Base-by-base conservation (phyloP, 2,888 invertebrate genomes). In the Eupeodes latifasciatus region DNA sequence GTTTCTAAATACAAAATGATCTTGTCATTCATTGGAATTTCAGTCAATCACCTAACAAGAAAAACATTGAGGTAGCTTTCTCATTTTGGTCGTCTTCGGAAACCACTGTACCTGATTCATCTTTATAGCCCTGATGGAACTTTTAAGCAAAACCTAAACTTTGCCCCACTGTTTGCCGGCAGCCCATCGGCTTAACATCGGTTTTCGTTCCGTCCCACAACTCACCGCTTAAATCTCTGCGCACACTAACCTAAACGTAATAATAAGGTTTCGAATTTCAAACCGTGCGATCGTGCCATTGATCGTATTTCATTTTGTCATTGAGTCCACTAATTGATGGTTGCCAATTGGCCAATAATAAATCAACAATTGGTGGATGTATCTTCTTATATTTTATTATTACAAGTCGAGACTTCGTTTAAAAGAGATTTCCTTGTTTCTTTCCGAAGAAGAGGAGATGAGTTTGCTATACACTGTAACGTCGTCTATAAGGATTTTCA, bases 221-320 rank as follows among this genome's bases (percentile, higher is more conserved):
- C 57, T 55, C 72, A 66, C 62, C 67, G 14, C 62, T 27, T 6
- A 75, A 69, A 55, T 67, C n/a, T 16, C 51, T 40, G 64, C 71
- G 11, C 51, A 40, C 40, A 40, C 40, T 40, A 36, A 59, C 34
- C 12, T 90, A 90, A 90, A 59, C 34, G 12, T 90, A 90, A 90
- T 90, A 89, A 90, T 59, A 90, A 72, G 89, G 89, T 90, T 81
- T 90, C 90, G 90, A 79, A 81, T 90, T 89, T 89, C 90, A 69
- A 85, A 87, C 80, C 86, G 69, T 47, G 59, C 72, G 89, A 87
- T 85, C 89, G 82, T 83, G 88, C 84, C 88, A 85, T 89, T 82
- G 87, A 90, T 90, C 90, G 90, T 90, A 90, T 90, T 90, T 90
- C 90, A 90, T 90, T 90, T 90, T 90, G 90, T 90, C 90, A 90